Evolutionary conservation across 2,113 vertebrate species (phyloP).

Genomic region (Cyprinodon variegatus): DNA sequence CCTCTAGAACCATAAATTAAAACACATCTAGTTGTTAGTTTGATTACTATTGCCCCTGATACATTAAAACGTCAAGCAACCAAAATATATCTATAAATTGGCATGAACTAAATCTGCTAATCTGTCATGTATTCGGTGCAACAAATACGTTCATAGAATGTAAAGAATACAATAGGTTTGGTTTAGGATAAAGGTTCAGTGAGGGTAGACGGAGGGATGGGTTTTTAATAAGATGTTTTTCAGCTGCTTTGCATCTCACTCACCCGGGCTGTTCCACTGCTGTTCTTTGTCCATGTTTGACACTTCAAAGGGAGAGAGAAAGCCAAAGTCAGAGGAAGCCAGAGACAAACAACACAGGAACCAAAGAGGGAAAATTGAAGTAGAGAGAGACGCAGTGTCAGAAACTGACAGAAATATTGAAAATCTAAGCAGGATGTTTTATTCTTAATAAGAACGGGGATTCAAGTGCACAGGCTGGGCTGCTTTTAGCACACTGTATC

Average conservation of each 20-base stretch:
- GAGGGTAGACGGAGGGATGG: conserved; percentile 33
- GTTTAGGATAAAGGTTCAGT: conserved; percentile 28
- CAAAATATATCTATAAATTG: neutral
- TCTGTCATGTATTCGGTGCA: neutral
- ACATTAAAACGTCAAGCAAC: neutral
- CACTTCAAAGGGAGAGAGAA: conserved; percentile 69
- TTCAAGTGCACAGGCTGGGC: neutral
- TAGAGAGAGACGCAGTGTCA: conserved; percentile 38
- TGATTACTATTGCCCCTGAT: neutral
- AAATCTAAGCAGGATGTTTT: conserved; percentile 48
- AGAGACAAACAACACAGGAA: conserved; percentile 46
- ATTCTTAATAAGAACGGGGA: conserved; percentile 31
- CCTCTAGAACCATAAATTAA: neutral
- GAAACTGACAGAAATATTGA: conserved; percentile 43
- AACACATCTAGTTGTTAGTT: neutral
- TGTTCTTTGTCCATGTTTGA: conserved; percentile 73
- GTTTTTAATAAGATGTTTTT: conserved; percentile 55
- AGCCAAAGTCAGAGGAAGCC: conserved; percentile 37
- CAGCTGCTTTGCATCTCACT: conserved; percentile 56
- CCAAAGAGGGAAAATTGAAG: conserved; percentile 43
- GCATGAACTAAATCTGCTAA: conserved; percentile 1
- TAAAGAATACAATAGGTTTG: conserved; percentile 20
- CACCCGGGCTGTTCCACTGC: conserved; percentile 63
- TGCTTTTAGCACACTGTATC: conserved; percentile 28
- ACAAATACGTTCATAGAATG: conserved; percentile 19